Base-by-base conservation (phyloP, 2,797 vertebrate genomes). In the Myripristis jacobus region DNA sequence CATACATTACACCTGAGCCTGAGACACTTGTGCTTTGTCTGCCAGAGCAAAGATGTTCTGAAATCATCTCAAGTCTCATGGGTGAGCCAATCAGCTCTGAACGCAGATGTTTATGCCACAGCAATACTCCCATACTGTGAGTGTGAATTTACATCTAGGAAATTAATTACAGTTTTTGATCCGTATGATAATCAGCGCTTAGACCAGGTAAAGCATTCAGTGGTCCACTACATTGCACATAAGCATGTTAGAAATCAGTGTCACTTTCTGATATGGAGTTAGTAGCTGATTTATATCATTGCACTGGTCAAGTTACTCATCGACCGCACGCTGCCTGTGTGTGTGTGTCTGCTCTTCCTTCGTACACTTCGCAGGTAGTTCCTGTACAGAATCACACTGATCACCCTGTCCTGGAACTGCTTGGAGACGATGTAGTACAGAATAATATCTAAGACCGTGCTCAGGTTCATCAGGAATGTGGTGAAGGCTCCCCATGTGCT, bases 371-470 rank as follows among this genome's bases (percentile, higher is more conserved):
- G 92, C 57, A 98, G 90, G 65, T 99, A 99, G 66, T 99, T 99
- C 56, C 97, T 94, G 86, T 99, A 98, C 31, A 98, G 91, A 73
- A 99, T 96, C 61, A 98, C 97, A 0, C 98, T 99, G 74, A 98
- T 97, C 66, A 99, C 98, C 63, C 97, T 87, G 34, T 98, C 98
- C 85, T 99, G 98, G 89, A 99, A 99, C 85, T 99, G 97, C 84
- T 98, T 99, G 29, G 98, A 99, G 66, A 99, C 98, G 0, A 98
- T 97, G 70, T 99, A 99, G 79, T 98, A 99, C 21, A 99, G 92
- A 31, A 99, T 96, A 18, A 99, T 94, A 0, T 99, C 97, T 70
- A 98, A 58, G 51, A 98, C 96, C 0, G 97, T 98, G 82, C 97
- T 99, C 78, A 96, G 88, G 80, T 96, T 99, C 98, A 99, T 99